Percentiles rank a stretch among this genome's conserved stretches.
Conservation (phyloP, 2,888 invertebrate species). For the Cheilosia soror region DNA sequence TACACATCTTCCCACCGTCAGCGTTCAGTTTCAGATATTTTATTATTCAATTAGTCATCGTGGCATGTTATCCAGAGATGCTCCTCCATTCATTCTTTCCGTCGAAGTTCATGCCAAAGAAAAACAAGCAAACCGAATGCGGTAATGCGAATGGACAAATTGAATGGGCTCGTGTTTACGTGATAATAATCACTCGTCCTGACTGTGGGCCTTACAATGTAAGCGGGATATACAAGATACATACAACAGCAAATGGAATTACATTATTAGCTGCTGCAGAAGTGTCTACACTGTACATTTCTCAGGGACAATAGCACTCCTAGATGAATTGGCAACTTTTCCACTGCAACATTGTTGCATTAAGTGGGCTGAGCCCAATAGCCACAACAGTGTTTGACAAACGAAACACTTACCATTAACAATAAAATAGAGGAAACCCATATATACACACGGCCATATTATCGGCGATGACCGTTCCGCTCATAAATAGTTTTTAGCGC, state of each 20-base stretch:
- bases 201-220: slow-evolving; percentile 31
- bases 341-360: slow-evolving; percentile 23
- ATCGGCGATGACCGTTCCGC: slow-evolving; percentile 54
- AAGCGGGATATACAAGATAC: not conserved
- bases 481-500: slow-evolving; percentile 37
- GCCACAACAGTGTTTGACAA: slow-evolving; percentile 39
- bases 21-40: slow-evolving; percentile 30
- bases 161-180: slow-evolving; percentile 56
- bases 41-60: slow-evolving; percentile 47
- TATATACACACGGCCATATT: slow-evolving; percentile 1
- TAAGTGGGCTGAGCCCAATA: not conserved
- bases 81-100: slow-evolving; percentile 10
- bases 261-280: slow-evolving; percentile 10
- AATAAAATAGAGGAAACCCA: slow-evolving; percentile 28
- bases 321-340: slow-evolving; percentile 3
- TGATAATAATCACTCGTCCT: slow-evolving; percentile 53
- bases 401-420: slow-evolving; percentile 35
- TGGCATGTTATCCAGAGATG: slow-evolving; percentile 15
- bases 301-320: slow-evolving; percentile 1
- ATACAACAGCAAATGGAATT: slow-evolving; percentile 3
- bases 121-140: not conserved
- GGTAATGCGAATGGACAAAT: slow-evolving; percentile 19
- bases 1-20: slow-evolving; percentile 11
- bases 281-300: not conserved
- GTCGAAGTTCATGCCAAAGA: not conserved